phyloP scores from a whole-genome alignment of 2,888 invertebrate species.

The Polietes domitor region DNA sequence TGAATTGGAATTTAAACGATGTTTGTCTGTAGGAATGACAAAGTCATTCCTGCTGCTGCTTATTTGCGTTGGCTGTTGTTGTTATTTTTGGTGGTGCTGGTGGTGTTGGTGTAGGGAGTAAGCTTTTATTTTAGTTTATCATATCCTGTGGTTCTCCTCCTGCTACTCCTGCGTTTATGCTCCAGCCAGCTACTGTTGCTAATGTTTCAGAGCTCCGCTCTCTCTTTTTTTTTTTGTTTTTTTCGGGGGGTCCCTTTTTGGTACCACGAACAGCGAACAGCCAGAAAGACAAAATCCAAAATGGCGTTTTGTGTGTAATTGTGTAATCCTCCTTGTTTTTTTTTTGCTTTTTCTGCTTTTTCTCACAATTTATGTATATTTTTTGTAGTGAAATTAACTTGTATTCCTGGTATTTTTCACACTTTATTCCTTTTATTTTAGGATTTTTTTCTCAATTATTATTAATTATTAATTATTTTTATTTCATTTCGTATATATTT shows the following conservation, averaged over 20 bases:
- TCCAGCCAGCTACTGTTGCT: slow-evolving; percentile 55
- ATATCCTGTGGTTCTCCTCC: slow-evolving; percentile 21
- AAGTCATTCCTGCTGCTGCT: slow-evolving; percentile 20
- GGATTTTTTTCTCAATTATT: slow-evolving; percentile 50
- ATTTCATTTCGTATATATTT: slow-evolving; percentile 23
- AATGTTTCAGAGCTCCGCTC: slow-evolving; percentile 57
- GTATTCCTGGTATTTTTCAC: slow-evolving; percentile 58
- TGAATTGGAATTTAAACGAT: slow-evolving; percentile 4
- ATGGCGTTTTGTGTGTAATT: slow-evolving; percentile 76
- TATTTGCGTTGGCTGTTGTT: neutral
- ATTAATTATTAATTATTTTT: slow-evolving; percentile 22
- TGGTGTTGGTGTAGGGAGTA: slow-evolving; percentile 29
- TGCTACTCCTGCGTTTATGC: slow-evolving; percentile 43
- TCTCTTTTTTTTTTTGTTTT: slow-evolving; percentile 40
- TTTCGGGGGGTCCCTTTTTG: slow-evolving; percentile 62
- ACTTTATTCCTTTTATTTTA: slow-evolving; percentile 61
- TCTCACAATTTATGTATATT: slow-evolving; percentile 40
- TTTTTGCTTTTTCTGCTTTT: neutral
- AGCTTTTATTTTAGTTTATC: slow-evolving; percentile 46
- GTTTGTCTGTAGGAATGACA: slow-evolving; percentile 8
- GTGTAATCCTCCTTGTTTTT: slow-evolving; percentile 70
- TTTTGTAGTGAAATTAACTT: slow-evolving; percentile 31
- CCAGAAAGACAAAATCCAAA: slow-evolving; percentile 70
- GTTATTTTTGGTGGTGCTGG: neutral
- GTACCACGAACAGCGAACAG: slow-evolving; percentile 29